phyloP scores from a whole-genome alignment of 2,797 vertebrate genomes.

The Tragopan temminckii region DNA sequence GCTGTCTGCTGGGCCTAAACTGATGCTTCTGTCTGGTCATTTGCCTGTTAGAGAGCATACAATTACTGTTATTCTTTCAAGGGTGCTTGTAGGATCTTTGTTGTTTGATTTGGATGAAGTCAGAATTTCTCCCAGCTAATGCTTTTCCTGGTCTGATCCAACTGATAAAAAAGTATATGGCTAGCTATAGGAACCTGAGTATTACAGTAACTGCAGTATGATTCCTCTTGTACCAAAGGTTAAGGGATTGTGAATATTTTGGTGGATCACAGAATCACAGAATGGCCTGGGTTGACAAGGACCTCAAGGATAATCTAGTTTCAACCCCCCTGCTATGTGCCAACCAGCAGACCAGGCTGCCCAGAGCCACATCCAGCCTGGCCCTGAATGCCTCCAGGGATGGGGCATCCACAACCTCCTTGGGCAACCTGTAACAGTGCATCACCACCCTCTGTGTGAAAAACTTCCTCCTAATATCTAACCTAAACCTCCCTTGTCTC shows the following conservation, averaged over 20 bases:
- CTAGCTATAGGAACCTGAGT: not conserved
- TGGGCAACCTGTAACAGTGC: too few species aligned
- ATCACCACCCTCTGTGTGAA: too few species aligned
- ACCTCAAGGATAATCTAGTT: too few species aligned
- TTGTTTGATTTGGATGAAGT: not conserved
- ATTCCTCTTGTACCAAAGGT: not conserved
- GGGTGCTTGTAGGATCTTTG: not conserved
- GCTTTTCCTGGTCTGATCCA: not conserved
- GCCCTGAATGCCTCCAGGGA: too few species aligned
- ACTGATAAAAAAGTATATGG: not conserved
- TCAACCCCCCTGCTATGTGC: too few species aligned
- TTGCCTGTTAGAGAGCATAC: not conserved
- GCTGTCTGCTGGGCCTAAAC: conserved; percentile 3
- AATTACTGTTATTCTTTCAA: not conserved
- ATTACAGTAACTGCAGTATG: not conserved
- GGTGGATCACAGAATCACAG: not conserved
- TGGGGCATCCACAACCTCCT: too few species aligned
- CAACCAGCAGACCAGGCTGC: too few species aligned
- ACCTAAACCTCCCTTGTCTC: too few species aligned
- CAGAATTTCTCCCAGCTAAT: not conserved
- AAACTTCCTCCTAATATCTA: too few species aligned
- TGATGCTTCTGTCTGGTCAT: not conserved
- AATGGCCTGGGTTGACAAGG: too few species aligned
- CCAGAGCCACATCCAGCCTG: too few species aligned
- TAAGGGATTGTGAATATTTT: not conserved